These are phyloP conservation scores for Drosophila bocki DNA, from an alignment of 1,140 invertebrate genomes.

Conservation along the genomic window DNA sequence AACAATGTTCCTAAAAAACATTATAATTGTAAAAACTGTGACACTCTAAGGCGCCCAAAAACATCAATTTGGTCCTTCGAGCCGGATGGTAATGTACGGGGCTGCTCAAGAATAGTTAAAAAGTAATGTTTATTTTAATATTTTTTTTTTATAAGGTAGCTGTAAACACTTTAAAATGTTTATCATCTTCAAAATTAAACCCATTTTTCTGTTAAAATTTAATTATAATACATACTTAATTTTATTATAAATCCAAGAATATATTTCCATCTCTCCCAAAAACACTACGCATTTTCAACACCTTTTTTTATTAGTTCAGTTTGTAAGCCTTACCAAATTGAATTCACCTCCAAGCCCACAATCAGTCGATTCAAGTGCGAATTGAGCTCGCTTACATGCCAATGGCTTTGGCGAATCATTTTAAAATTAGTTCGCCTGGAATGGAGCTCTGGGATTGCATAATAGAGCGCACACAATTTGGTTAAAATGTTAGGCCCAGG, in stretches of 20 bases:
- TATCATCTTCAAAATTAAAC: neutral
- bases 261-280: neutral
- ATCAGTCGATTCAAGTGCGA: conserved; percentile 3
- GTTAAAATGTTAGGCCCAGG: conserved; percentile 67
- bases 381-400: conserved; percentile 1
- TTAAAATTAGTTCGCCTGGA: conserved; percentile 44
- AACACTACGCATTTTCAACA: neutral
- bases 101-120: no score
- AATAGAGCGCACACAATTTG: conserved; percentile 75
- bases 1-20: no score
- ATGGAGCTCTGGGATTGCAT: conserved; percentile 45
- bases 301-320: neutral
- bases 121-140: no score
- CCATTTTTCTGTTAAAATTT: neutral
- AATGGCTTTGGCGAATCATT: conserved; percentile 35
- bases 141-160: no score
- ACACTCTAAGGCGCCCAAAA: no score
- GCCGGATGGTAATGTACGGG: no score
- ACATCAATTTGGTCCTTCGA: no score
- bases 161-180: no score
- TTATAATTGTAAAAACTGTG: no score
- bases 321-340: neutral
- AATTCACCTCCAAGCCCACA: neutral
- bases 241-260: no score
- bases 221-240: neutral